Evolutionary conservation across 2,113 vertebrate genomes (phyloP).

Genomic region (Ctenodactylus gundi): DNA sequence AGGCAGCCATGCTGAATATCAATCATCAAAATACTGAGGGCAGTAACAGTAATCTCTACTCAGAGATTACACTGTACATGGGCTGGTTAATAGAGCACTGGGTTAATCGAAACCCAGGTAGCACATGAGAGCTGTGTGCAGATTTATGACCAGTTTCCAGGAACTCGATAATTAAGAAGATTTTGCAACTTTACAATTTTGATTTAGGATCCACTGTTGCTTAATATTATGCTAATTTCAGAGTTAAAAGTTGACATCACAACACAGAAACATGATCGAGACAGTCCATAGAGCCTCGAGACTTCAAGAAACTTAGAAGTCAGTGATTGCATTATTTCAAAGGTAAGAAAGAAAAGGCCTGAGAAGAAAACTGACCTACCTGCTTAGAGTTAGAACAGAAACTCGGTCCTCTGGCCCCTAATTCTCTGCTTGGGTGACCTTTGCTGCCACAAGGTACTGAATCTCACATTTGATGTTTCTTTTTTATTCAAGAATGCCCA

Average conservation of each 20-base stretch:
- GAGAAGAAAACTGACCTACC: background rate
- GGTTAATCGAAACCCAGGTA: constrained; percentile 65
- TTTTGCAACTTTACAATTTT: constrained; percentile 45
- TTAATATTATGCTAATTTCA: constrained; percentile 49
- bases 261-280: constrained; percentile 20
- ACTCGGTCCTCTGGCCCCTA: background rate
- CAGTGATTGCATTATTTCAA: background rate
- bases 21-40: constrained; percentile 54
- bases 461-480: background rate
- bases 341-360: background rate
- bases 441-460: background rate
- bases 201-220: constrained; percentile 17
- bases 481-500: background rate
- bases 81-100: constrained; percentile 37
- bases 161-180: constrained; percentile 55
- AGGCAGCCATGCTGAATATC: constrained; percentile 66
- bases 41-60: constrained; percentile 39
- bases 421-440: background rate
- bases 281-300: background rate
- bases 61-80: background rate
- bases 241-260: constrained; percentile 14
- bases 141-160: constrained; percentile 72
- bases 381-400: background rate
- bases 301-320: background rate
- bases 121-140: background rate